phyloP scores from a whole-genome alignment of 1,140 invertebrate species.

The Brachionus koreanus region DNA sequence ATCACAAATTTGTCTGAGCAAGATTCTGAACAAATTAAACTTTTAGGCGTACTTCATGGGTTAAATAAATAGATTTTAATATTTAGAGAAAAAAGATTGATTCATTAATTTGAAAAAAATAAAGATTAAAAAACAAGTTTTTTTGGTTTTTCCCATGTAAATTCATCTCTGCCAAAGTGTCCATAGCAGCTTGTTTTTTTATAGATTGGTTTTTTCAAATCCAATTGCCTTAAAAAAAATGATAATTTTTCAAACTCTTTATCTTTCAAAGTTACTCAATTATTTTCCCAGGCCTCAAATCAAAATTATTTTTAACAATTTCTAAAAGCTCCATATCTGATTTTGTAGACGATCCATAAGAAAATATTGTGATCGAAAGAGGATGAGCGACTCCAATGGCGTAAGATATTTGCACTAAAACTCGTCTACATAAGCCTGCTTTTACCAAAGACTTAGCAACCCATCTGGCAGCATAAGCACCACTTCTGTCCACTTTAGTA shows the following conservation, averaged over 20 bases:
- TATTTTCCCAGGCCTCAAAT: conserved; percentile 91
- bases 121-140: conserved; percentile 63
- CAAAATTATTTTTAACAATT: conserved; percentile 96
- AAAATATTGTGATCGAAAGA: conserved; percentile 88
- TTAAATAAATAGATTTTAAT: not conserved
- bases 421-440: conserved; percentile 78
- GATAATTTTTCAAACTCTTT: not conserved
- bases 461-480: conserved; percentile 92
- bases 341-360: conserved; percentile 87
- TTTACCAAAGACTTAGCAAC: conserved; percentile 89
- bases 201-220: conserved; percentile 90
- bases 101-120: conserved; percentile 31
- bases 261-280: conserved; percentile 70
- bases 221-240: conserved; percentile 73
- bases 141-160: conserved; percentile 94
- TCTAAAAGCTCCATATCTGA: conserved; percentile 80
- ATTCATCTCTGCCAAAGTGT: conserved; percentile 92
- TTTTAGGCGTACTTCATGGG: not conserved
- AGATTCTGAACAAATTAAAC: not conserved
- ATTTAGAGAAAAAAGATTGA: conserved; percentile 5
- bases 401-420: conserved; percentile 80
- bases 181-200: conserved; percentile 94
- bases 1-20: not conserved
- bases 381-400: conserved; percentile 92
- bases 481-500: conserved; percentile 92